These are phyloP conservation scores for Bubo blakistoni DNA, from an alignment of 2,113 vertebrate genomes.

Conservation along the genomic window DNA sequence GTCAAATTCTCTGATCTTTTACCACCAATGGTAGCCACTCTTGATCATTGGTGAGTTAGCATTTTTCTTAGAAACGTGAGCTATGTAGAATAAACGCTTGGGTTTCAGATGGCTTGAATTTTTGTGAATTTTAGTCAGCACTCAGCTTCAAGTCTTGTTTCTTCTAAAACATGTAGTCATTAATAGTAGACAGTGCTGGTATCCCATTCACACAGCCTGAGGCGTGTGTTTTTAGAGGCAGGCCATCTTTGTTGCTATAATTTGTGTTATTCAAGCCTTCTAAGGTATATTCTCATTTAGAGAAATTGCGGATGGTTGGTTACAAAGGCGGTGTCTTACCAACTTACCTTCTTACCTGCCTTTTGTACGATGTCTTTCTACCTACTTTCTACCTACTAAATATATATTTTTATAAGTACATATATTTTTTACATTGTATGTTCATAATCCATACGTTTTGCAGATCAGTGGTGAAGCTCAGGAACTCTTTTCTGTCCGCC, in stretches of 20 bases:
- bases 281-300: fast-evolving
- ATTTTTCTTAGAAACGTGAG: not conserved
- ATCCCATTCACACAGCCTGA: not conserved
- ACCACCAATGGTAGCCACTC: fast-evolving
- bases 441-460: not conserved
- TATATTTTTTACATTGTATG: not conserved
- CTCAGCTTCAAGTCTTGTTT: not conserved
- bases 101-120: not conserved
- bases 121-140: not conserved
- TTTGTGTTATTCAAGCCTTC: not conserved
- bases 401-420: fast-evolving
- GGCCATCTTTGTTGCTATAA: not conserved
- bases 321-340: not conserved
- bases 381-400: fast-evolving
- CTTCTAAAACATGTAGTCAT: not conserved
- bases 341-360: not conserved
- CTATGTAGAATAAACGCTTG: not conserved
- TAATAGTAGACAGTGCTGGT: not conserved
- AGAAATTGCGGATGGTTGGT: not conserved
- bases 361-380: not conserved
- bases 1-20: not conserved
- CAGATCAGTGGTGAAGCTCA: slow-evolving; percentile 96
- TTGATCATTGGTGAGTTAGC: not conserved
- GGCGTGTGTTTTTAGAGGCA: not conserved
- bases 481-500: slow-evolving; percentile 93